These are phyloP conservation scores for Drosophila helvetica DNA, from an alignment of 2,888 invertebrate genomes.

Conservation along the genomic window DNA sequence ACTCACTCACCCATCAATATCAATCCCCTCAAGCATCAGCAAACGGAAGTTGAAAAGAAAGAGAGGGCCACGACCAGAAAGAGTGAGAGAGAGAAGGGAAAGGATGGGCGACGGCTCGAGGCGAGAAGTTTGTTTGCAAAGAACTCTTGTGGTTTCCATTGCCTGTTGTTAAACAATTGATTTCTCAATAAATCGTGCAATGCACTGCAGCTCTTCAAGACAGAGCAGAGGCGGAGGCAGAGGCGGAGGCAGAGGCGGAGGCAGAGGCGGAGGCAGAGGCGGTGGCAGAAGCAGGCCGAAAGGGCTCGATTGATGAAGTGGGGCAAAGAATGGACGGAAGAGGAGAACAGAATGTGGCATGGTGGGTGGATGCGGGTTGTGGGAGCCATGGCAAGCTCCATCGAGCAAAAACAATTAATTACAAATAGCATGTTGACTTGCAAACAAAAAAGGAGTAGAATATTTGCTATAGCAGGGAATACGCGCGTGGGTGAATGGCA, in stretches of 20 bases:
- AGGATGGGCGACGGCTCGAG: conserved; percentile 61
- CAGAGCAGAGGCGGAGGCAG: background rate
- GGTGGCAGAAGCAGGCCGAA: conserved; percentile 35
- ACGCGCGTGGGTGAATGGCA: conserved; percentile 9
- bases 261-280: background rate
- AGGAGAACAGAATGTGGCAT: background rate
- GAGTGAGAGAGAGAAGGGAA: background rate
- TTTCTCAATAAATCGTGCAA: conserved; percentile 79
- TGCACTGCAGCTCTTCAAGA: conserved; percentile 61
- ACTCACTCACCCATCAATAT: background rate
- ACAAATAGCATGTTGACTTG: conserved; percentile 79
- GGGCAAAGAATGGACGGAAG: conserved; percentile 7
- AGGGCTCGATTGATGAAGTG: conserved; percentile 41
- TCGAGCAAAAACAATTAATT: conserved; percentile 77
- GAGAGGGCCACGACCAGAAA: conserved; percentile 12
- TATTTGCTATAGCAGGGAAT: conserved; percentile 44
- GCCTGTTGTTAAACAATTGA: conserved; percentile 79
- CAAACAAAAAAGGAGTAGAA: conserved; percentile 67
- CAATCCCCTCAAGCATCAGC: conserved; percentile 53
- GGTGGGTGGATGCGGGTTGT: background rate
- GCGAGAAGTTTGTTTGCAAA: conserved; percentile 79
- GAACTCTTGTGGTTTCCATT: conserved; percentile 79
- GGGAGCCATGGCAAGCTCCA: conserved; percentile 43
- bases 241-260: no score
- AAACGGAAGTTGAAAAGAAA: conserved; percentile 70